phyloP scores from a whole-genome alignment of 2,797 vertebrate species.

The Vultur gryphus region DNA sequence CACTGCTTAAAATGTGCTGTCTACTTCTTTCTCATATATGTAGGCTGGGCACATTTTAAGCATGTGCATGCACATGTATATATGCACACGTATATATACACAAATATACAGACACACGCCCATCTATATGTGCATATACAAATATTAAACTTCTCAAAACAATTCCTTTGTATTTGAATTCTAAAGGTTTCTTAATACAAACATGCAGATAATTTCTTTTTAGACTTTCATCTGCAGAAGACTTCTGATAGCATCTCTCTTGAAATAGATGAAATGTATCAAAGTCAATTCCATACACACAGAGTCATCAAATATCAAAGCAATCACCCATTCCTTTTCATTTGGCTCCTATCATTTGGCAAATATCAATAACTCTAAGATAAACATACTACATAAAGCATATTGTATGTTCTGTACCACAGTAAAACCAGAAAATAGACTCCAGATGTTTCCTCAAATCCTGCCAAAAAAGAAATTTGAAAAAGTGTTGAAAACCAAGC shows the following conservation, averaged over 20 bases:
- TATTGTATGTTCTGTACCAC: neutral
- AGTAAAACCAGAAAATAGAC: conserved; percentile 47
- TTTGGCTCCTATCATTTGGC: neutral
- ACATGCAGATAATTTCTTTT: neutral
- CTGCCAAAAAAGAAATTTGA: conserved; percentile 1
- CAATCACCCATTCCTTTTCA: neutral
- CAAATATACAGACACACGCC: neutral
- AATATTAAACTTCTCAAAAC: neutral
- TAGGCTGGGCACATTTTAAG: neutral
- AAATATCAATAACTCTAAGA: neutral
- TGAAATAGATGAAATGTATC: neutral
- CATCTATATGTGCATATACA: neutral
- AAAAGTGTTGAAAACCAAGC: conserved; percentile 13
- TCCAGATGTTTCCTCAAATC: conserved; percentile 51
- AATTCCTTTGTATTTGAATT: neutral
- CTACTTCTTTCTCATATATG: neutral
- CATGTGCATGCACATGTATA: accelerated
- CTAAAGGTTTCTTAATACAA: neutral
- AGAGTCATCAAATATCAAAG: neutral
- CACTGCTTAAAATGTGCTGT: neutral
- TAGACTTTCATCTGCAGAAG: neutral
- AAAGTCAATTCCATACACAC: neutral
- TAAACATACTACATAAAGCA: neutral
- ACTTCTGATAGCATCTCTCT: neutral
- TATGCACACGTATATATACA: too few relatives aligned